These are phyloP conservation scores for Resseliella maxima DNA, from an alignment of 2,888 invertebrate genomes.

Conservation along the genomic window DNA sequence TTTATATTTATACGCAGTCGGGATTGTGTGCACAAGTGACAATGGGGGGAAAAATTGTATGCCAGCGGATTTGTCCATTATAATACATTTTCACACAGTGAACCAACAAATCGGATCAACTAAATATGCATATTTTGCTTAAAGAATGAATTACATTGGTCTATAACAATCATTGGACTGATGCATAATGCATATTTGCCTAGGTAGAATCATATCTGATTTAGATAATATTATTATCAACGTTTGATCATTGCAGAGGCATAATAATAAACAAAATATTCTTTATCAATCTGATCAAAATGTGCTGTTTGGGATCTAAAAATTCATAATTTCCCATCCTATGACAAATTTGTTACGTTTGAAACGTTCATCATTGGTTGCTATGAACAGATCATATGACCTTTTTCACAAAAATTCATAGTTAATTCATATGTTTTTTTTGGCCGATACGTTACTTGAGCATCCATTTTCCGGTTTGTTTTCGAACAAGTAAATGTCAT, in stretches of 20 bases:
- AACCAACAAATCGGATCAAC: not conserved
- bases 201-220: not conserved
- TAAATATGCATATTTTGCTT: not conserved
- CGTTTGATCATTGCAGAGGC: too few species aligned
- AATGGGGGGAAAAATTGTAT: slow-evolving; percentile 41
- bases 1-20: not conserved
- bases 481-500: too few species aligned
- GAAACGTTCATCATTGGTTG: too few species aligned
- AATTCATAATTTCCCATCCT: too few species aligned
- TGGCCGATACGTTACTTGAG: not conserved
- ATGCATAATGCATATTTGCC: not conserved
- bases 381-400: too few species aligned
- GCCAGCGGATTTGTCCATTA: slow-evolving; percentile 7
- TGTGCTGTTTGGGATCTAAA: too few species aligned
- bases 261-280: too few species aligned
- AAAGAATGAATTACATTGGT: not conserved
- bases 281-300: too few species aligned
- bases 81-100: not conserved
- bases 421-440: not conserved
- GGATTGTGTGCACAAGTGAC: not conserved
- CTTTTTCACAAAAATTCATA: not conserved
- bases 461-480: not conserved
- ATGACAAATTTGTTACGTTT: too few species aligned
- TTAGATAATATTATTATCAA: too few species aligned
- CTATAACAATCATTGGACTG: too few species aligned